These are phyloP conservation scores for Mionectes macconnelli DNA, from an alignment of 2,113 vertebrate species.

Conservation along the genomic window DNA sequence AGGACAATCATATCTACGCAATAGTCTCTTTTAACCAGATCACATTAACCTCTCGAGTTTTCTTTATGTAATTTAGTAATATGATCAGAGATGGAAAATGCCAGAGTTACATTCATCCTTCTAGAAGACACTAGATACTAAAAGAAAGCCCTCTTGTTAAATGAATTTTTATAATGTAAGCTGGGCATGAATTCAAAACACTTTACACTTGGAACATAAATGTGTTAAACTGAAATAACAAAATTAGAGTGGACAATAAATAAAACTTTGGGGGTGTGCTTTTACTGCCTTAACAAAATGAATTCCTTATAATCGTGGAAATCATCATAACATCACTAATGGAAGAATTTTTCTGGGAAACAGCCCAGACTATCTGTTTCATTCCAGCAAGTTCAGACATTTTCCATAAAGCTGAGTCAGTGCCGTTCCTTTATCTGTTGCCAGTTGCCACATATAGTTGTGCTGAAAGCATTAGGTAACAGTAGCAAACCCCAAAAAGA, in stretches of 20 bases:
- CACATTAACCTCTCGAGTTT: not conserved
- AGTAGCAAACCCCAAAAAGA: not conserved
- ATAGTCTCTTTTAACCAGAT: not conserved
- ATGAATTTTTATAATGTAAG: not conserved
- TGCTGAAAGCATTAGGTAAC: not conserved
- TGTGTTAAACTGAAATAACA: conserved; percentile 35
- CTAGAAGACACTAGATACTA: not conserved
- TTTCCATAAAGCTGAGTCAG: not conserved
- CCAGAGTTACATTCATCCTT: not conserved
- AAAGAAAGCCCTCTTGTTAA: not conserved
- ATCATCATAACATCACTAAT: conserved; percentile 4
- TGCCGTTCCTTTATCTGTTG: not conserved
- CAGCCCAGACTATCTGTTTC: not conserved
- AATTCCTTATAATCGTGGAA: not conserved
- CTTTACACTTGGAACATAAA: conserved; percentile 11
- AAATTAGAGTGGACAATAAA: conserved; percentile 39
- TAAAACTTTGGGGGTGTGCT: not conserved
- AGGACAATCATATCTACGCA: not conserved
- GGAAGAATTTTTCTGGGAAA: not conserved
- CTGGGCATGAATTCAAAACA: conserved; percentile 39
- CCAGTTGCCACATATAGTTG: not conserved
- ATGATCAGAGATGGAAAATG: not conserved
- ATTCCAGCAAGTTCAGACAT: not conserved
- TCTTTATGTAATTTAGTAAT: not conserved
- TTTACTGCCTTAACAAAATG: not conserved